Evolutionary conservation across 2,888 invertebrate species (phyloP), one percentile per base, ranked within the genome.

Genomic region (Melinaea menophilus): DNA sequence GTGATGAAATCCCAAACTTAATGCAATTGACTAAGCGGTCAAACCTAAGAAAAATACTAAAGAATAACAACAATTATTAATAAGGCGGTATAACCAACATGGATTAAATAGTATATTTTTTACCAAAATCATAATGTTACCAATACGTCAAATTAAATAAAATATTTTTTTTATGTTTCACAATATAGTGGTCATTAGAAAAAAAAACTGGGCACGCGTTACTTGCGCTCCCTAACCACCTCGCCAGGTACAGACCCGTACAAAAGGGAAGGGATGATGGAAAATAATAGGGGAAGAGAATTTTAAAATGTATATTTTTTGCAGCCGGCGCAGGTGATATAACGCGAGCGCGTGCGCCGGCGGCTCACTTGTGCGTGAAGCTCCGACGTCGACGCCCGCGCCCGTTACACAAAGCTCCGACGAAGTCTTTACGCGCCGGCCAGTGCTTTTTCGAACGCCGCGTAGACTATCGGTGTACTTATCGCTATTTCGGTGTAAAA

Each of bases 321-420:
- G 90, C 90, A 90, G 89, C 90, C 90, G 90, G 89, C 89, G 88
- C 90, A 90, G 90, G 90, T 90, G 90, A 90, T 90, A 90, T 87
- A 90, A 90, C 87, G 85, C 79, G 84, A 79, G 86, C 90, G 88
- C 89, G 84, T 81, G 85, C 88, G 89, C 85, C 87, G 84, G 81
- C 88, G 86, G 76, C 84, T 88, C 90, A 90, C 82, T 90, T 85
- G 88, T 84, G 83, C 86, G 87, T 82, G 82, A 83, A 86, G 80
- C 87, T 83, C 77, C 85, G 79, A 74, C 75, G 82, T 79, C 81
- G 81, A 77, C 85, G 81, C 88, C 79, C 84, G 81, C 80, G 76
- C 77, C 73, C 74, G 74, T 74, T 71, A 77, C 74, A 68, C 63
- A 73, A 76, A 77, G 77, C 78, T 78, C 77, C 74, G 71, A 71